Percentiles rank a stretch among this genome's conserved stretches.
Conservation (phyloP, 2,113 vertebrate genomes). For the Platanista minor region DNA sequence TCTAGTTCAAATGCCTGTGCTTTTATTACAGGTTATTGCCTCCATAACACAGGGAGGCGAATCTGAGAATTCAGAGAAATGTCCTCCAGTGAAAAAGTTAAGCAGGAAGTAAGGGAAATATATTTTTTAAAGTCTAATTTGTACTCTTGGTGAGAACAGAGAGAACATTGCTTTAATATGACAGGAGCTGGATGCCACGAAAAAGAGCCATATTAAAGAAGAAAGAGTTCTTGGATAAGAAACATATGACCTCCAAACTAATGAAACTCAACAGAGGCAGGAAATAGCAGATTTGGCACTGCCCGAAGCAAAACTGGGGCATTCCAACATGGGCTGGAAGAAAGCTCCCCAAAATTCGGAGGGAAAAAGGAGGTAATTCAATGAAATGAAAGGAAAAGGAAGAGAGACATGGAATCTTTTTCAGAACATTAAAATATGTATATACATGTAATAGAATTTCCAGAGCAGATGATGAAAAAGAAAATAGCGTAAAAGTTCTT, state of each 20-base stretch:
- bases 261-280: background rate
- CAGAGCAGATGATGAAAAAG: background rate
- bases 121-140: conserved; percentile 29
- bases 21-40: background rate
- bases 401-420: background rate
- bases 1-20: background rate
- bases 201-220: conserved; percentile 10
- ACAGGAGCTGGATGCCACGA: background rate
- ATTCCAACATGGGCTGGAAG: background rate
- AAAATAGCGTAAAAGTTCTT: background rate
- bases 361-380: background rate
- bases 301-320: background rate
- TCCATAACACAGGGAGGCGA: background rate
- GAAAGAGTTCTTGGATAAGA: background rate
- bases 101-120: background rate
- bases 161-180: conserved; percentile 22
- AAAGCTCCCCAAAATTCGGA: background rate
- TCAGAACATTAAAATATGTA: background rate
- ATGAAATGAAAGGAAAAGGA: background rate
- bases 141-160: conserved; percentile 9
- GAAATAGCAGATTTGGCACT: conserved; percentile 5
- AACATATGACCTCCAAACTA: conserved; percentile 13
- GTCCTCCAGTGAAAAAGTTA: background rate
- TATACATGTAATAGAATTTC: background rate
- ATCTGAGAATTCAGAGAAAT: conserved; percentile 1